Conservation (phyloP, 2,888 invertebrate genomes). For the Autographa gamma region DNA sequence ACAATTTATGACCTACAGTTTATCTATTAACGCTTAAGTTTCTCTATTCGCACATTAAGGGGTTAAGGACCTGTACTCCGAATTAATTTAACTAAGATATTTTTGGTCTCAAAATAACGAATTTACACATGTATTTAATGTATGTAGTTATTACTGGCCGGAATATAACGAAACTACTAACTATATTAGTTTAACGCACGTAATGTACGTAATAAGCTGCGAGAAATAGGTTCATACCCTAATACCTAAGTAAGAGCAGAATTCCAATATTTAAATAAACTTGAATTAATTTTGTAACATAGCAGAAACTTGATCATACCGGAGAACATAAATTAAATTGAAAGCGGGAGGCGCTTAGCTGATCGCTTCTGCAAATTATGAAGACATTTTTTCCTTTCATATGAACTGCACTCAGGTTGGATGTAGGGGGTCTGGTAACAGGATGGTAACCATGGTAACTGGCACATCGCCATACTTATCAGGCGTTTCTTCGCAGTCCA, state of each 20-base stretch:
- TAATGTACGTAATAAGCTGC: too few relatives aligned
- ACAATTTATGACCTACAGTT: constrained; percentile 49
- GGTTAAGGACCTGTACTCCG: constrained; percentile 23
- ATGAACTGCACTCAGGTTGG: constrained; percentile 45
- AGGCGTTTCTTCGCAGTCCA: constrained; percentile 38
- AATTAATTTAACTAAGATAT: neutral
- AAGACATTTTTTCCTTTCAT: constrained; percentile 43
- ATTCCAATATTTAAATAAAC: neutral
- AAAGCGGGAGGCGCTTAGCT: constrained; percentile 32
- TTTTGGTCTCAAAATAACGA: neutral
- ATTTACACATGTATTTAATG: neutral
- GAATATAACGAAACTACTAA: too few relatives aligned
- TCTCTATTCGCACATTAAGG: constrained; percentile 24
- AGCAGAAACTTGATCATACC: neutral
- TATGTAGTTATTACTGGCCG: too few relatives aligned
- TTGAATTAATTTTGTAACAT: neutral
- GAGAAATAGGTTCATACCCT: too few relatives aligned
- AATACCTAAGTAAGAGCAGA: neutral
- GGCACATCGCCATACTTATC: constrained; percentile 53
- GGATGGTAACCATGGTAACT: constrained; percentile 31
- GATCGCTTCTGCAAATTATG: constrained; percentile 46
- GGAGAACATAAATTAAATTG: constrained; percentile 40
- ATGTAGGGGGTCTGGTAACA: constrained; percentile 19
- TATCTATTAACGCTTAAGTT: constrained; percentile 54
- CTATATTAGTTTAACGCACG: too few relatives aligned